phyloP scores from a whole-genome alignment of 1,140 invertebrate species.

The Bombus difficillimus region DNA sequence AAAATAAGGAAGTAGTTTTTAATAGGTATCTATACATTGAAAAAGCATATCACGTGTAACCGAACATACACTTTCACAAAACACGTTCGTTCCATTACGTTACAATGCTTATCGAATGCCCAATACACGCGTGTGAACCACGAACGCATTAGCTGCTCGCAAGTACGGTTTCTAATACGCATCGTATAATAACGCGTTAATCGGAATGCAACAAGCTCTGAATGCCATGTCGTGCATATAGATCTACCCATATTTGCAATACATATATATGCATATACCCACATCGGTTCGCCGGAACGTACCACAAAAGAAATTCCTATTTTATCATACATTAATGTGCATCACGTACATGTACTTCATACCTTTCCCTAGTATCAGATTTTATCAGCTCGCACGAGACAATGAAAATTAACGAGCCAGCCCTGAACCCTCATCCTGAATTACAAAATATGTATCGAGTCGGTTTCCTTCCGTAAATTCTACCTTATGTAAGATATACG shows the following conservation, averaged over 20 bases:
- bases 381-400: constrained; percentile 68
- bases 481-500: not conserved
- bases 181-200: constrained; percentile 51
- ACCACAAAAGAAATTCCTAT: constrained; percentile 55
- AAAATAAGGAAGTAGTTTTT: not conserved
- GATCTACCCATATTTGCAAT: constrained; percentile 2
- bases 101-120: constrained; percentile 8
- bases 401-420: constrained; percentile 75
- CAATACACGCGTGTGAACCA: constrained; percentile 14
- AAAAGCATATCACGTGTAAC: not conserved
- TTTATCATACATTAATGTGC: constrained; percentile 53
- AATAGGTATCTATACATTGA: not conserved
- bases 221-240: constrained; percentile 30
- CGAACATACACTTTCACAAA: constrained; percentile 15
- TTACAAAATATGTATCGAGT: not conserved
- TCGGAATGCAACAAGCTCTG: constrained; percentile 37
- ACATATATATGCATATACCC: not conserved
- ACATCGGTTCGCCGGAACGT: constrained; percentile 12
- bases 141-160: constrained; percentile 11
- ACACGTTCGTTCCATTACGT: constrained; percentile 19
- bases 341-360: constrained; percentile 52
- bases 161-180: constrained; percentile 42
- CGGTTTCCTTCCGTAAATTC: not conserved
- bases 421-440: constrained; percentile 68
- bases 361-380: constrained; percentile 54